Conservation (phyloP, 2,888 invertebrate genomes). For the Eupithecia tripunctaria region DNA sequence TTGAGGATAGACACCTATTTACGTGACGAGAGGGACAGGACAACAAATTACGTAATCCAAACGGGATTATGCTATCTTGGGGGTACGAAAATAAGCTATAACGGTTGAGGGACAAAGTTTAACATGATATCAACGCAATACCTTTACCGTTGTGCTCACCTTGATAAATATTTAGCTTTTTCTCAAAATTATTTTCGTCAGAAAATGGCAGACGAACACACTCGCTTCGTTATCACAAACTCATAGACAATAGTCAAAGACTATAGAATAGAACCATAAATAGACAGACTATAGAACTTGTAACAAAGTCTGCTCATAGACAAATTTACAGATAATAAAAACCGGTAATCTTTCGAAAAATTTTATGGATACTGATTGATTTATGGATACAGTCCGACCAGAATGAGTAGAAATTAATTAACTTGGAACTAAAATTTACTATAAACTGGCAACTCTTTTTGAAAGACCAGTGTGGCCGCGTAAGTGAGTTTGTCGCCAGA, state of each 20-base stretch:
- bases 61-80: conserved; percentile 58
- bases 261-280: background rate
- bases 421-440: no score
- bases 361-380: no score
- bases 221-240: conserved; percentile 56
- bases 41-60: conserved; percentile 82
- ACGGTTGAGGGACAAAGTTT: conserved; percentile 54
- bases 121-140: conserved; percentile 55
- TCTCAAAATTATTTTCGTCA: conserved; percentile 58
- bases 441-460: no score
- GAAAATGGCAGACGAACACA: conserved; percentile 81
- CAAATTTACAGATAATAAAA: conserved; percentile 20
- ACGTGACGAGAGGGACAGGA: conserved; percentile 74
- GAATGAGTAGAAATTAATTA: no score
- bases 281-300: no score
- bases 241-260: conserved; percentile 59
- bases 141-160: conserved; percentile 74
- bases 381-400: no score
- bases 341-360: background rate
- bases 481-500: no score
- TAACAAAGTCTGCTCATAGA: conserved; percentile 1
- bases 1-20: conserved; percentile 61
- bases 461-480: no score
- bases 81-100: conserved; percentile 62
- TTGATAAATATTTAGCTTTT: conserved; percentile 63